A percentile compares a stretch with the other conserved stretches of the same genome.
phyloP scores from a whole-genome alignment of 2,113 vertebrate genomes.

The Bubo bubo region DNA sequence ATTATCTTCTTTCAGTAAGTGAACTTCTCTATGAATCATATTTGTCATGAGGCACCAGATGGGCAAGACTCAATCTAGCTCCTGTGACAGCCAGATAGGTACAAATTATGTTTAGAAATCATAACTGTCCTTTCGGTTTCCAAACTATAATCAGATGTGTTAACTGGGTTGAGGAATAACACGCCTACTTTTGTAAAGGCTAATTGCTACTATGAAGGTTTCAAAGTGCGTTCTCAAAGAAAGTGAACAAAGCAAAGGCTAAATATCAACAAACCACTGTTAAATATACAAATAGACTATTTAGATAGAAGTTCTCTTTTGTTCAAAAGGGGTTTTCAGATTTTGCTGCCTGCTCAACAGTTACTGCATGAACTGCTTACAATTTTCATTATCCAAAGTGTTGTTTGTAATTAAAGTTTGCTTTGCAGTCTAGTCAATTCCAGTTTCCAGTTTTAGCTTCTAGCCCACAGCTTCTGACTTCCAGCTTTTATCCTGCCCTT shows the following conservation, averaged over 20 bases:
- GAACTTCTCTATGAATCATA: background rate
- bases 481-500: background rate
- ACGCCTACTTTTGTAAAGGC: background rate
- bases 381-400: background rate
- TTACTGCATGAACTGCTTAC: background rate
- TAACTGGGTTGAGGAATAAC: background rate
- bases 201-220: background rate
- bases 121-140: background rate
- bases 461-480: background rate
- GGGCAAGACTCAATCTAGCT: background rate
- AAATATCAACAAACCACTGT: background rate
- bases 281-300: background rate
- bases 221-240: background rate
- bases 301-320: background rate
- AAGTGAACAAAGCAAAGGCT: background rate
- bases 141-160: background rate
- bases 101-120: background rate
- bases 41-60: background rate
- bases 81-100: background rate
- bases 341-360: background rate
- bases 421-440: background rate
- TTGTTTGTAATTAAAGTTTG: background rate
- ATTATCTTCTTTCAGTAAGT: background rate
- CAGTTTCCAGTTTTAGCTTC: slow-evolving; percentile 13
- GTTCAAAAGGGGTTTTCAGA: background rate